Percentiles rank a stretch among this genome's conserved stretches.
These are phyloP conservation scores for Chlorospingus semifuscus DNA, from an alignment of 2,797 vertebrate genomes.

Conservation along the genomic window DNA sequence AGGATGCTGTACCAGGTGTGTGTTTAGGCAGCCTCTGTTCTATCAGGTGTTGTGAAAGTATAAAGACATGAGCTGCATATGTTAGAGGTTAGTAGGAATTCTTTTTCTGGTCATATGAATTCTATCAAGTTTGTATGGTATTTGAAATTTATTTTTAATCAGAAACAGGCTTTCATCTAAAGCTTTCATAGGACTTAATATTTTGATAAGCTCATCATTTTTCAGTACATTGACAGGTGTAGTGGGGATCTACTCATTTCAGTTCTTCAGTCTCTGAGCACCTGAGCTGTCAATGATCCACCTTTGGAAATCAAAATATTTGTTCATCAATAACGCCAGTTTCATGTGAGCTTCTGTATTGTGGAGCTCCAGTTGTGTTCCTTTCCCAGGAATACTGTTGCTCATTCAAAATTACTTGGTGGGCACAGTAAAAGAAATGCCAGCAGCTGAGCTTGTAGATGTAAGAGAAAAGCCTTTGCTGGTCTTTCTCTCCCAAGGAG, in stretches of 20 bases:
- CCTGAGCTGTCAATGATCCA: neutral
- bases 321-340: neutral
- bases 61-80: neutral
- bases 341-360: neutral
- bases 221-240: neutral
- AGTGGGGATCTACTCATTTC: neutral
- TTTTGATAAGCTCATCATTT: neutral
- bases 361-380: neutral
- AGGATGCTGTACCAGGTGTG: neutral
- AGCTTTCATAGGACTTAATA: neutral
- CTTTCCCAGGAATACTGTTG: neutral
- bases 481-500: neutral
- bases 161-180: neutral
- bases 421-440: neutral
- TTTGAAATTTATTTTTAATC: neutral
- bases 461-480: neutral
- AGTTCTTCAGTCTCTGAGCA: neutral
- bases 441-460: neutral
- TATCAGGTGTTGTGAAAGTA: neutral
- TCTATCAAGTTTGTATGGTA: neutral
- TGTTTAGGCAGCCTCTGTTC: neutral
- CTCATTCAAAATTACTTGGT: neutral
- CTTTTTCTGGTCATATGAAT: neutral
- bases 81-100: neutral
- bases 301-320: neutral